Evolutionary conservation across 2,888 invertebrate species (phyloP).

Genomic region (Cerastis rubricosa): DNA sequence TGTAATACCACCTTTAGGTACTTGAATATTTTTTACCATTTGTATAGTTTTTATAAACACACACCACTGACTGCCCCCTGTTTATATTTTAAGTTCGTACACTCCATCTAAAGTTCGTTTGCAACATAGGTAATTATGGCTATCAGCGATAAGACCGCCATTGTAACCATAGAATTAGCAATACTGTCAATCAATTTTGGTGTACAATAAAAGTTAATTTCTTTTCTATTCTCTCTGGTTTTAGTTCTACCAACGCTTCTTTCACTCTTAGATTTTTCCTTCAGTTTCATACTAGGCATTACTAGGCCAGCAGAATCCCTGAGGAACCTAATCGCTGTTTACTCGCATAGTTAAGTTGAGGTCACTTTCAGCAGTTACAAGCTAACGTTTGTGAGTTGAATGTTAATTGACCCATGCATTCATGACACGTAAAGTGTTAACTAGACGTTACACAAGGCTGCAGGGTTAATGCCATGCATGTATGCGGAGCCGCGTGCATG

Average conservation of each 20-base stretch:
- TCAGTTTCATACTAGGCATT: no score
- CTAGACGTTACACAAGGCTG: conserved; percentile 31
- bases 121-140: no score
- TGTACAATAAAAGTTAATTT: no score
- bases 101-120: no score
- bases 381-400: not conserved
- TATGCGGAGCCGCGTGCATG: conserved; percentile 47
- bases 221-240: not conserved
- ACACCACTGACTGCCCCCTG: no score
- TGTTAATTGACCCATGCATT: conserved; percentile 15
- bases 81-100: no score
- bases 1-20: no score
- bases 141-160: no score
- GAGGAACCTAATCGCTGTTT: not conserved
- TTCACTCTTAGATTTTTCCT: not conserved
- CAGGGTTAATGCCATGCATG: conserved; percentile 48
- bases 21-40: no score
- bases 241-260: not conserved
- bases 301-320: not conserved
- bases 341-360: not conserved
- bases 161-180: no score
- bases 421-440: conserved; percentile 32
- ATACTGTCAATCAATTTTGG: no score
- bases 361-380: not conserved
- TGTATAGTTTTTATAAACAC: no score